phyloP scores from a whole-genome alignment of 1,140 invertebrate species.

The Drosophila kanapiae region DNA sequence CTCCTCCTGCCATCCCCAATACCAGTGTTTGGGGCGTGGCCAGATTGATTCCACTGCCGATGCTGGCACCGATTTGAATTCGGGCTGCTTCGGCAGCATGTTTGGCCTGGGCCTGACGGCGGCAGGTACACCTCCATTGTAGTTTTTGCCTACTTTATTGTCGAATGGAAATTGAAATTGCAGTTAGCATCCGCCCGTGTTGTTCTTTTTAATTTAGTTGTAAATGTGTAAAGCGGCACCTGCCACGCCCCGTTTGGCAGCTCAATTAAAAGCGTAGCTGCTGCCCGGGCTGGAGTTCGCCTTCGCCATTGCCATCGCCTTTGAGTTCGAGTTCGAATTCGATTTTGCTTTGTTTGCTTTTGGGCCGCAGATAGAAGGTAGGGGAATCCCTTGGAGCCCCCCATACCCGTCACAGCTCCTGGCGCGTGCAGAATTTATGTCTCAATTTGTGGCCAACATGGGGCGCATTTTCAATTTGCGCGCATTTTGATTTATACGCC shows the following conservation, averaged over 20 bases:
- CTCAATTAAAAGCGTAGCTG: slow-evolving; percentile 81
- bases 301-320: slow-evolving; percentile 11
- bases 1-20: slow-evolving; percentile 52
- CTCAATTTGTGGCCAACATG: slow-evolving; percentile 82
- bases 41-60: slow-evolving; percentile 42
- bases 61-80: slow-evolving; percentile 32
- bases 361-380: slow-evolving; percentile 12
- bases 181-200: slow-evolving; percentile 75
- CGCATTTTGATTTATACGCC: slow-evolving; percentile 80
- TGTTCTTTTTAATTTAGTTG: slow-evolving; percentile 73
- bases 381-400: slow-evolving; percentile 24
- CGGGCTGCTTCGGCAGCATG: slow-evolving; percentile 58
- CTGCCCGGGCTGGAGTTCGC: slow-evolving; percentile 33
- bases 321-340: slow-evolving; percentile 9
- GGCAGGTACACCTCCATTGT: slow-evolving; percentile 65
- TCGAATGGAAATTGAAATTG: slow-evolving; percentile 83
- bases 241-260: slow-evolving; percentile 81
- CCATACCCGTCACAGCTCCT: slow-evolving; percentile 26
- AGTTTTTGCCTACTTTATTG: slow-evolving; percentile 75
- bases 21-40: slow-evolving; percentile 26
- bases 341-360: slow-evolving; percentile 51
- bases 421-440: slow-evolving; percentile 83
- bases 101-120: slow-evolving; percentile 43
- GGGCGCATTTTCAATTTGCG: slow-evolving; percentile 82
- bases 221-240: slow-evolving; percentile 82